A percentile compares a stretch with the other conserved stretches of the same genome.
These are phyloP conservation scores for Andrena praecox DNA, from an alignment of 2,888 invertebrate species.

Conservation along the genomic window DNA sequence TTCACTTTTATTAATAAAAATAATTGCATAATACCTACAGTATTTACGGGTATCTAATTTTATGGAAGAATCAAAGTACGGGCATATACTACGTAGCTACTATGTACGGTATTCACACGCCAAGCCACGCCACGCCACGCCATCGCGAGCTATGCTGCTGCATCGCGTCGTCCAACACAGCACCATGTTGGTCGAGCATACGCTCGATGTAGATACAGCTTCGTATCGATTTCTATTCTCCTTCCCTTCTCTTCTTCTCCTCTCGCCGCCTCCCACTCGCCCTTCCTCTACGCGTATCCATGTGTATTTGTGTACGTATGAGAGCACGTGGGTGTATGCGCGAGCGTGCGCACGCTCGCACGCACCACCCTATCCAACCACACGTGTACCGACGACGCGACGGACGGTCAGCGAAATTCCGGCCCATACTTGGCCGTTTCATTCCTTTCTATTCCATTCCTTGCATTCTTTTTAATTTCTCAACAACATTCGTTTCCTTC, in stretches of 20 bases:
- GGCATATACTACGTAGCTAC: too few relatives aligned
- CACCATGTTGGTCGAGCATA: constrained; percentile 49
- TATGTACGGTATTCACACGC: background rate
- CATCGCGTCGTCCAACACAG: constrained; percentile 28
- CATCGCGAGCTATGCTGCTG: constrained; percentile 29
- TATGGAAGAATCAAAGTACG: too few relatives aligned
- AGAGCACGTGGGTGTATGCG: background rate
- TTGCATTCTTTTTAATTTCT: background rate
- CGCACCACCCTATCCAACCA: background rate
- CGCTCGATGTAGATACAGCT: constrained; percentile 53
- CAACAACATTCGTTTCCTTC: background rate
- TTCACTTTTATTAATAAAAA: too few relatives aligned
- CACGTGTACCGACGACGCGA: background rate
- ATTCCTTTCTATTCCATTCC: background rate
- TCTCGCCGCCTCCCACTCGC: background rate
- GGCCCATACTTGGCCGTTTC: background rate
- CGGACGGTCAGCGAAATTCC: background rate
- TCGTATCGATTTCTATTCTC: constrained; percentile 64
- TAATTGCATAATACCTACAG: too few relatives aligned
- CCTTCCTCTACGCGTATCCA: constrained; percentile 10
- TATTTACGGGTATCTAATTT: too few relatives aligned
- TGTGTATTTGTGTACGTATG: background rate
- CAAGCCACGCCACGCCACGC: background rate
- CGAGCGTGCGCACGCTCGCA: background rate
- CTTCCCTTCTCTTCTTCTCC: constrained; percentile 31